Evolutionary conservation across 2,888 invertebrate genomes (phyloP).

Genomic region (Orthonychiurus folsomi): DNA sequence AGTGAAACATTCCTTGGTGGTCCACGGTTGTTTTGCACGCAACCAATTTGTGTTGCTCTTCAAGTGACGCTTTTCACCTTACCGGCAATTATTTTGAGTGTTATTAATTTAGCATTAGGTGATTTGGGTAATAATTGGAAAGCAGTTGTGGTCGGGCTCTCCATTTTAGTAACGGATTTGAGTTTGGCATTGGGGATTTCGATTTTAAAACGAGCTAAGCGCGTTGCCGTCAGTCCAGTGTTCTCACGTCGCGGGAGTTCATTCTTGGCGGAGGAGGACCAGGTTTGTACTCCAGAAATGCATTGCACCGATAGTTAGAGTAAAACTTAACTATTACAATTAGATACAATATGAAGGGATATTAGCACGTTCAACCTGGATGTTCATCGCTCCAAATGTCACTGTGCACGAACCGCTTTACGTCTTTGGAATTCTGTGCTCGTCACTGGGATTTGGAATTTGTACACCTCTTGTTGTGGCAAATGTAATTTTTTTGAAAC

Average conservation of each 20-base stretch:
- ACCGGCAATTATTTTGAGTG: constrained; percentile 25
- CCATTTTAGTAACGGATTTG: constrained; percentile 24
- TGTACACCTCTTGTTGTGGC: not conserved
- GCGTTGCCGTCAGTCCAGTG: constrained; percentile 16
- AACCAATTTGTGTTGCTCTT: constrained; percentile 17
- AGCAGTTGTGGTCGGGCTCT: constrained; percentile 22
- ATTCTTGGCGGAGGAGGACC: constrained; percentile 33
- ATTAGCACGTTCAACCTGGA: constrained; percentile 3
- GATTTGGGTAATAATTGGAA: constrained; percentile 13
- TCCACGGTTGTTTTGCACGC: constrained; percentile 24
- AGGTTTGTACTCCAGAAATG: constrained; percentile 17
- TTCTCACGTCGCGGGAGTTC: not conserved
- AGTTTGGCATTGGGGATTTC: constrained; percentile 8
- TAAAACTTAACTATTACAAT: constrained; percentile 5
- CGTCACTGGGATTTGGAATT: not conserved
- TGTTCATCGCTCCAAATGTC: not conserved
- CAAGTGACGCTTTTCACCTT: constrained; percentile 30
- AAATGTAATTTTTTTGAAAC: not conserved
- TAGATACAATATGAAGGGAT: constrained; percentile 4
- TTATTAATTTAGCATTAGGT: constrained; percentile 7
- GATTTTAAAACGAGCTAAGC: constrained; percentile 24
- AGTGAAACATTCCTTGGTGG: constrained; percentile 35
- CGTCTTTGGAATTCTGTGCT: not conserved
- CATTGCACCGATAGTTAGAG: constrained; percentile 14
- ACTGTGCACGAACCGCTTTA: not conserved